These are phyloP conservation scores for Malurus alboscapulatus DNA, from an alignment of 2,113 vertebrate genomes.

Conservation along the genomic window DNA sequence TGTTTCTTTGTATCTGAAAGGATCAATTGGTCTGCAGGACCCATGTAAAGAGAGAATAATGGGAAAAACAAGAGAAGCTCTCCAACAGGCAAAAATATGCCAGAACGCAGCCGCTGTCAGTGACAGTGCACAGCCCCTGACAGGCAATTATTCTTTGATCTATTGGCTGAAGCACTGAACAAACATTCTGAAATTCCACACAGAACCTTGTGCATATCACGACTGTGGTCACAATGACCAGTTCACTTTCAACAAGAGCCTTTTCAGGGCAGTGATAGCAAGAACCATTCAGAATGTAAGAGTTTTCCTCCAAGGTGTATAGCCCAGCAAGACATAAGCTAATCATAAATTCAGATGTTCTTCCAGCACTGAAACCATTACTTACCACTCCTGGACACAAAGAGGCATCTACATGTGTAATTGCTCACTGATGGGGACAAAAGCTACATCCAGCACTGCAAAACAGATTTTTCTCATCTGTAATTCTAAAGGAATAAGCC, in stretches of 20 bases:
- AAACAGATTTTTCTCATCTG: not conserved
- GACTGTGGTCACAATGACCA: not conserved
- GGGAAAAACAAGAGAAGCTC: not conserved
- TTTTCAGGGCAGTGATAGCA: not conserved
- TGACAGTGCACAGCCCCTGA: not conserved
- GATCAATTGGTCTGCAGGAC: not conserved
- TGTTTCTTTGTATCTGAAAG: not conserved
- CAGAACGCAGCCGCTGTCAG: not conserved
- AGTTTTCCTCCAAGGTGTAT: not conserved
- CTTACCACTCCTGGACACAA: not conserved
- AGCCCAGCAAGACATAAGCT: not conserved
- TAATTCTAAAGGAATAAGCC: not conserved
- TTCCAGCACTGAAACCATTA: not conserved
- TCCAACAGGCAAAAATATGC: conserved; percentile 17
- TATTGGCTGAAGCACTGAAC: conserved; percentile 21
- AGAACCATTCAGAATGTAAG: not conserved
- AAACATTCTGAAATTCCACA: conserved; percentile 48
- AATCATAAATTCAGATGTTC: not conserved
- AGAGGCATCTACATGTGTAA: not conserved
- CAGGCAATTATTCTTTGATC: conserved; percentile 51
- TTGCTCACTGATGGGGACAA: not conserved
- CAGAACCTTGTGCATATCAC: not conserved
- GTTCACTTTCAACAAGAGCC: not conserved
- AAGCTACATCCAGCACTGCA: not conserved
- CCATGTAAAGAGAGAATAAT: not conserved